Conservation (phyloP, 2,888 invertebrate species). For the Andrena marginata region DNA sequence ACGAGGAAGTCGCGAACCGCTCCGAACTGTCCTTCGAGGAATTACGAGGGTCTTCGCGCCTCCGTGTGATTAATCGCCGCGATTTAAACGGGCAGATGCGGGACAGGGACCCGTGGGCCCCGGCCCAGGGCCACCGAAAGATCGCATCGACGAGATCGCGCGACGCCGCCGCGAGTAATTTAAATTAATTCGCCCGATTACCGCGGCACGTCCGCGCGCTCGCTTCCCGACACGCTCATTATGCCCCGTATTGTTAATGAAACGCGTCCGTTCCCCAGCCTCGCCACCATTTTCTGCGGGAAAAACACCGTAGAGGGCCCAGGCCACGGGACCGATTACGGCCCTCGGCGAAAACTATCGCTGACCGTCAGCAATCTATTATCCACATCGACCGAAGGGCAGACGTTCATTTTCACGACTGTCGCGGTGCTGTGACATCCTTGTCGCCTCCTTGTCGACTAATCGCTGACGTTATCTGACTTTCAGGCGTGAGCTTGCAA, state of each 20-base stretch:
- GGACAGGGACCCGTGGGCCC: constrained; percentile 17
- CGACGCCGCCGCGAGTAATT: constrained; percentile 52
- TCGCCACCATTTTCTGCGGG: not conserved
- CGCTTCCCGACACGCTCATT: constrained; percentile 47
- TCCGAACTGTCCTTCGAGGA: constrained; percentile 57
- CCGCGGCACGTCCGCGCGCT: constrained; percentile 37
- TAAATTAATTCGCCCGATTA: constrained; percentile 68
- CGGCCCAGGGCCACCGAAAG: constrained; percentile 9
- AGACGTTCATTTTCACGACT: not conserved
- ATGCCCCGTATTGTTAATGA: constrained; percentile 44
- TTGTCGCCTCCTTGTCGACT: not conserved
- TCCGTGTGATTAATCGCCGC: constrained; percentile 64
- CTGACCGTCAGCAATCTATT: not conserved
- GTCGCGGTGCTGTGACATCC: not conserved
- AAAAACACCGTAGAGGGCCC: not conserved
- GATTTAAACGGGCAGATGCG: constrained; percentile 58
- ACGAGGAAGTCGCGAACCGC: constrained; percentile 57
- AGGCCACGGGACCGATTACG: not conserved
- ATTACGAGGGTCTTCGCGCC: constrained; percentile 60
- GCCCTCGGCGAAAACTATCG: not conserved
- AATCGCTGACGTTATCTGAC: constrained; percentile 12
- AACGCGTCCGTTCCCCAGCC: constrained; percentile 33
- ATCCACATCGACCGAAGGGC: not conserved
- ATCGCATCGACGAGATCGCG: constrained; percentile 50
- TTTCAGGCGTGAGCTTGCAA: constrained; percentile 80